Evolutionary conservation across 2,888 invertebrate species (phyloP).

Genomic region (Steromphala cineraria): DNA sequence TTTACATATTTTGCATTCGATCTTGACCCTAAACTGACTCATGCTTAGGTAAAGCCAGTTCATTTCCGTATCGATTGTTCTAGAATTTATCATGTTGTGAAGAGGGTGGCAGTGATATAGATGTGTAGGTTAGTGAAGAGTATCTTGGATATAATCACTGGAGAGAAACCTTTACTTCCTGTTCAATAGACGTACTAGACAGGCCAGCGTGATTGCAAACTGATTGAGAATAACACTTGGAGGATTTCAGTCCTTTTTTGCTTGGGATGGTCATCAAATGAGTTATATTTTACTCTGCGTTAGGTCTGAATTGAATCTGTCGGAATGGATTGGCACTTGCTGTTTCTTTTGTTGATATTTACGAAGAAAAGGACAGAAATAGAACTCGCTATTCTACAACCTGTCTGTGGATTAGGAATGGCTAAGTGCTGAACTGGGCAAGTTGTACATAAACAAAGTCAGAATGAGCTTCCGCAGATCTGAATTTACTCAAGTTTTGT

Average conservation of each 20-base stretch:
- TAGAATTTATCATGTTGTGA: not conserved
- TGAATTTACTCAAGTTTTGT: no score
- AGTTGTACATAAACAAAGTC: no score
- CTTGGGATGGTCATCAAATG: not conserved
- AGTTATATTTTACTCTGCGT: not conserved
- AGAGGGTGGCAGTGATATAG: not conserved
- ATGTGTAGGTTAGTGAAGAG: not conserved
- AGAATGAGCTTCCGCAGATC: no score
- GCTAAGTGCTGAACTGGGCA: no score
- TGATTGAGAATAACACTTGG: not conserved
- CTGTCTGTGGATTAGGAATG: no score
- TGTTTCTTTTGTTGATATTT: no score
- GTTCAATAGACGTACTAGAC: not conserved
- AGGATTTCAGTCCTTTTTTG: not conserved
- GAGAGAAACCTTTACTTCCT: not conserved
- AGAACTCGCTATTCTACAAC: no score
- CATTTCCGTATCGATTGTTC: not conserved
- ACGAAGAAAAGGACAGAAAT: no score
- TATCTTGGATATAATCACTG: not conserved
- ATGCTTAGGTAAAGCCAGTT: no score
- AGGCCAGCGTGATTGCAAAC: not conserved
- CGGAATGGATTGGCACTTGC: no score
- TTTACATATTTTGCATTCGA: no score
- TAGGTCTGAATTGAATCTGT: not conserved
- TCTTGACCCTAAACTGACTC: no score